A percentile compares a stretch with the other conserved stretches of the same genome.
Evolutionary conservation across 2,797 vertebrate genomes (phyloP).

Genomic region (Loris lydekkerianus): DNA sequence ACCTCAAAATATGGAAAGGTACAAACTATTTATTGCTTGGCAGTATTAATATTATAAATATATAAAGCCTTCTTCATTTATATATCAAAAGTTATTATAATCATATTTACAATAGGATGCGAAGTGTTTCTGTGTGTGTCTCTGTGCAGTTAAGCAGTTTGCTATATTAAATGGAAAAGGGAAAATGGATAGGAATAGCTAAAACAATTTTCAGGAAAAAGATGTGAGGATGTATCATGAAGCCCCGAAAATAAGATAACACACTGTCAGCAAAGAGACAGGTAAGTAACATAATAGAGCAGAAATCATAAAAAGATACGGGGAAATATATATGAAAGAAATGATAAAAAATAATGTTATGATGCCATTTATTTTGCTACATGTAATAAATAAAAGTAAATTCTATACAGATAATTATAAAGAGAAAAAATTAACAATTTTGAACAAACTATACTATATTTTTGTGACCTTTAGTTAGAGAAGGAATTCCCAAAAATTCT

Average conservation of each 20-base stretch:
- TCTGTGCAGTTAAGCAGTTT: background rate
- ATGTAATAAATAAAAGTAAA: background rate
- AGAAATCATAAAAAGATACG: background rate
- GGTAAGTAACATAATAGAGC: background rate
- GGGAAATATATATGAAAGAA: background rate
- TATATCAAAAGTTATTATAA: background rate
- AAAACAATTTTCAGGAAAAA: conserved; percentile 2
- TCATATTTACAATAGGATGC: background rate
- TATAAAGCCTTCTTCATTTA: background rate
- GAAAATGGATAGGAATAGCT: background rate
- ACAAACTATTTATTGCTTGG: background rate
- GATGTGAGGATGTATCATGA: background rate
- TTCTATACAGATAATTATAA: background rate
- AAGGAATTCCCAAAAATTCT: background rate
- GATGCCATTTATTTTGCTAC: background rate
- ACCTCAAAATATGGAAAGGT: background rate
- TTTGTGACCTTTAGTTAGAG: background rate
- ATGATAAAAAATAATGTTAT: background rate
- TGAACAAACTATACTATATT: background rate
- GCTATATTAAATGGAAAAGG: background rate
- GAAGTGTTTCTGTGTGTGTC: background rate
- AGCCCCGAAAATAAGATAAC: background rate
- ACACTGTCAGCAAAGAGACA: background rate
- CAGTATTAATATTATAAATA: conserved; percentile 6
- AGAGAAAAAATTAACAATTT: background rate